These are phyloP conservation scores for Dasypolia templi DNA, from an alignment of 2,888 invertebrate species.

Conservation along the genomic window DNA sequence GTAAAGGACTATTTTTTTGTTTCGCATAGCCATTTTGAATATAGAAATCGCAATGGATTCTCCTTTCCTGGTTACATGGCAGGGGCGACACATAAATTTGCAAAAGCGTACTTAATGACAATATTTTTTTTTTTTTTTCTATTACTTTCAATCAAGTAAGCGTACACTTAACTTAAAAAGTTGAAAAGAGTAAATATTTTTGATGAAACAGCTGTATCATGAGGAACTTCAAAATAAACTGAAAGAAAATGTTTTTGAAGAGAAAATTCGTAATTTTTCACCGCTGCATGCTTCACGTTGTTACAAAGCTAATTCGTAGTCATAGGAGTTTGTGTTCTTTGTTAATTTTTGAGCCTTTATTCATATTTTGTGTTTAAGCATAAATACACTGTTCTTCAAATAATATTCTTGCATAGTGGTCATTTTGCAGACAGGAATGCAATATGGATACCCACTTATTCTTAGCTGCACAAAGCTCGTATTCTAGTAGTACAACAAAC, in stretches of 20 bases:
- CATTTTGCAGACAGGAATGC: background rate
- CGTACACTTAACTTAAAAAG: background rate
- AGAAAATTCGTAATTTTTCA: conserved; percentile 20
- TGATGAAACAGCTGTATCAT: background rate
- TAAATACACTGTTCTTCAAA: background rate
- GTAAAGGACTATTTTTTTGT: conserved; percentile 2
- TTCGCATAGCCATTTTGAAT: background rate
- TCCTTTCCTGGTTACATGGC: conserved; percentile 14
- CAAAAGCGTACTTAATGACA: too few species aligned
- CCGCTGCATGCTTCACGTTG: conserved; percentile 7
- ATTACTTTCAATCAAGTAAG: conserved; percentile 4
- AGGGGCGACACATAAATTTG: too few species aligned
- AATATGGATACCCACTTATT: conserved; percentile 14
- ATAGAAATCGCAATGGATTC: background rate
- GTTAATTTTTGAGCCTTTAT: conserved; percentile 1
- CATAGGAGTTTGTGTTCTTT: background rate
- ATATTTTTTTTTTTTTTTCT: background rate
- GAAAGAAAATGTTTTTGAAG: conserved; percentile 15
- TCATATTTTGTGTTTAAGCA: background rate
- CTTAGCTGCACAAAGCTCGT: background rate
- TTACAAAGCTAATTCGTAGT: conserved; percentile 1
- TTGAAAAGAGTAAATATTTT: background rate
- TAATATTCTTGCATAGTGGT: background rate
- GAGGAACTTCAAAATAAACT: background rate
- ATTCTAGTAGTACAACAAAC: background rate